Base-by-base conservation (phyloP, 2,797 vertebrate genomes). In the Typhlichthys eigenmanni region DNA sequence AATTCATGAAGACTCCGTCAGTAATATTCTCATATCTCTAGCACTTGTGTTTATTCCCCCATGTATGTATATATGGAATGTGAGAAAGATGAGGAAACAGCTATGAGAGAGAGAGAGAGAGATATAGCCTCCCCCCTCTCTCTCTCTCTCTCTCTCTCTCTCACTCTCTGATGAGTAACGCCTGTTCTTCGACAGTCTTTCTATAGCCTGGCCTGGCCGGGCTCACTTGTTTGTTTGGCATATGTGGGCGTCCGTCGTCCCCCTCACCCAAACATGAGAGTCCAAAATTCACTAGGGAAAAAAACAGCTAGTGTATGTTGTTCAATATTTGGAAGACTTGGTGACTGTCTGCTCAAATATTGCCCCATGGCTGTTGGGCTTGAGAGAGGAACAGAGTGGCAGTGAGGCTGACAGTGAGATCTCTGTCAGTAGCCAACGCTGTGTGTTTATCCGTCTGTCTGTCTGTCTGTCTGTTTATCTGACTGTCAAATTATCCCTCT, bases 401-500 rank as follows among this genome's bases (percentile, higher is more conserved):
- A 91, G 88, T 92, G 90, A 93, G 88, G 84, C 88, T 92, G 89
- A 93, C 93, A 93, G 91, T 91, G 88, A 87, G 91, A 94, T 91
- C 91, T 92, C 91, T 93, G 92, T 93, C 89, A 88, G 84, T 69
- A 83, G 78, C 85, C 86, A 89, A 85, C 85, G 83, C 83, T 91
- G 88, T 93, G 92, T 93, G 92, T 94, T 93, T 94, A 93, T 93
- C 91, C 91, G 89, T 56, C 55, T 56, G 55, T 56, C 55, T 54
- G 52, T 56, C 55, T 54, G 52, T 93, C 91, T 92, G 92, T 92
- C 92, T 93, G 85, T 93, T 92, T 92, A 94, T 94, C 90, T 90
- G 90, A 91, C 92, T 92, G 92, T 93, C 92, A 94, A 94, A 93
- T 93, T 92, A 94, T 92, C 90, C 90, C 87, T 91, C 90, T 92